These are phyloP conservation scores for Entelurus aequoreus DNA, from an alignment of 2,113 vertebrate genomes.

Conservation along the genomic window DNA sequence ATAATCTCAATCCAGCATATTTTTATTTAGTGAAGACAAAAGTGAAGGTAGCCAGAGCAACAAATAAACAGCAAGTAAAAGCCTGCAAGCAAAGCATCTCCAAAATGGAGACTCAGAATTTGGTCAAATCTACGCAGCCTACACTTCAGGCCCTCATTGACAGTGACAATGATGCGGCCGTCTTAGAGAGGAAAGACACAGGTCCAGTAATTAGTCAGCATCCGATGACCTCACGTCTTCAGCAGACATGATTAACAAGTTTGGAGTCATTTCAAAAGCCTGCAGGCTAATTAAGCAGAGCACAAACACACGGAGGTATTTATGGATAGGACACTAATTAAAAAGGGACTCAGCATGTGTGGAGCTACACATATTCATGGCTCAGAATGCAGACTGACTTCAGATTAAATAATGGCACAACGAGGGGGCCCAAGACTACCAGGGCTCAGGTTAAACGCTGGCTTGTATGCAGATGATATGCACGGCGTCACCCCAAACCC, in stretches of 20 bases:
- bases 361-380: background rate
- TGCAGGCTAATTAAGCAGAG: background rate
- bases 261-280: background rate
- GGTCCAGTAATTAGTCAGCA: background rate
- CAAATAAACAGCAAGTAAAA: too few species aligned
- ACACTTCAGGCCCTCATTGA: too few species aligned
- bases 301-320: background rate
- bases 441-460: background rate
- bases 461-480: conserved; percentile 4
- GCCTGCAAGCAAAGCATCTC: too few species aligned
- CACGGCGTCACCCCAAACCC: background rate
- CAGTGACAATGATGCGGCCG: too few species aligned
- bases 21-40: too few species aligned
- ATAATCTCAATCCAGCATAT: too few species aligned
- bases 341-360: background rate
- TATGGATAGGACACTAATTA: background rate
- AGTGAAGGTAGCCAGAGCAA: too few species aligned
- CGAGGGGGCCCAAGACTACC: background rate
- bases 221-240: background rate
- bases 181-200: too few species aligned
- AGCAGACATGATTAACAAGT: background rate
- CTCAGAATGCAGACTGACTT: background rate
- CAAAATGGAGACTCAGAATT: too few species aligned
- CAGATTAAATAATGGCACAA: background rate
- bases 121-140: too few species aligned